Conservation (phyloP, 2,888 invertebrate genomes). For the Pasiphila rectangulata region DNA sequence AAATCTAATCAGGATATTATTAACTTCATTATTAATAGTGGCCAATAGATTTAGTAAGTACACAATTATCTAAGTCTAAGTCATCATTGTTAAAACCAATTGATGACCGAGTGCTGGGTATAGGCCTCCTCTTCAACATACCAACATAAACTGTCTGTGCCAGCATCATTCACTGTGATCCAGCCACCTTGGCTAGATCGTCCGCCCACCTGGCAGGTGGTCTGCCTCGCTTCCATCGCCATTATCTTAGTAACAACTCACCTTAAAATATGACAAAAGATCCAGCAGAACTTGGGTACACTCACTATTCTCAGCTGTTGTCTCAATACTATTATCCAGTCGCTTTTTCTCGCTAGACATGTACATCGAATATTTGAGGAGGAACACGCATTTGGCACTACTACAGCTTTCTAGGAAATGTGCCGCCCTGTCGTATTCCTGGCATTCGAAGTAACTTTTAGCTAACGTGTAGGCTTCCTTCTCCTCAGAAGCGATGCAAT, state of each 20-base stretch:
- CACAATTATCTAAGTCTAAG: no score
- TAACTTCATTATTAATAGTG: no score
- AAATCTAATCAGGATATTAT: no score
- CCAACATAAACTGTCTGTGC: no score
- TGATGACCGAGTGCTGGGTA: no score
- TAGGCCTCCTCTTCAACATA: no score
- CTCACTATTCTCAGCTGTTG: slow-evolving; percentile 64
- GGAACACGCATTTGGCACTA: slow-evolving; percentile 87
- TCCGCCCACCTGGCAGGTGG: no score
- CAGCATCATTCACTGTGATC: no score
- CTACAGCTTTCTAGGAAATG: slow-evolving; percentile 87
- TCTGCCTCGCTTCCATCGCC: no score
- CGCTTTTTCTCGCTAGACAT: slow-evolving; percentile 95
- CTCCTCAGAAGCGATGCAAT: slow-evolving; percentile 81
- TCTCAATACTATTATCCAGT: slow-evolving; percentile 84
- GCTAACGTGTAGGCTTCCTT: slow-evolving; percentile 88
- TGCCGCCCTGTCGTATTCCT: slow-evolving; percentile 94
- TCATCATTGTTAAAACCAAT: no score
- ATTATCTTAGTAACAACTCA: slow-evolving; percentile 31
- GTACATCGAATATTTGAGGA: slow-evolving; percentile 92
- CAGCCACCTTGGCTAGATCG: no score
- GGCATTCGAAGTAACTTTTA: slow-evolving; percentile 93
- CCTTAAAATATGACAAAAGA: slow-evolving; percentile 71
- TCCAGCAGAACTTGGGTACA: slow-evolving; percentile 70
- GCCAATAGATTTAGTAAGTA: no score